Evolutionary conservation across 1,140 invertebrate species (phyloP), one percentile per base, ranked within the genome.

Genomic region (Chrysopa pallens): DNA sequence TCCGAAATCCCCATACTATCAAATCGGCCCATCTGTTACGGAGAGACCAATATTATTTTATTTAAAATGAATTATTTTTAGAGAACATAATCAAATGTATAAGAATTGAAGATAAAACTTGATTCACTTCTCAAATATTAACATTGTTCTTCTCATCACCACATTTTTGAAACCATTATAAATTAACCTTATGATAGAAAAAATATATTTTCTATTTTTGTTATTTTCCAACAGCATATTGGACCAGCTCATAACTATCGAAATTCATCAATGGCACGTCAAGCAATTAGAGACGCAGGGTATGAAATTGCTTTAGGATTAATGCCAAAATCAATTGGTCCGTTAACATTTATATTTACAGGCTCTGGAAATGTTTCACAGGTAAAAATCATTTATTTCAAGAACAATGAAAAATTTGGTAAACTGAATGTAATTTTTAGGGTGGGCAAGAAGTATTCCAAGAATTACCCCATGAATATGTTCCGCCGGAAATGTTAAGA

Each of bases 211-310:
- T n/a, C n/a, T n/a, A n/a, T n/a, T n/a, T 40, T 38, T 40, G 14
- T 15, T 36, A 31, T 47, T 50, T 48, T 47, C 39, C 44, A 55
- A n/a, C 54, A 88, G 83, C 91, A 99, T 56, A 90, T 99, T 48
- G 95, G 94, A 6, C 88, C 89, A 11, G 91, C 94, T 0, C 96
- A 99, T 55, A 98, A 98, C 61, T 99, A 99, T 64, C 70, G 92
- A 14, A 94, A 92, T 59, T 94, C 88, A 0, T 91, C 91, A 45
- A 96, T 96, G 87, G 94, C 94, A 0, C 72, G 87, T 23, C 94
- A 98, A 65, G 90, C 93, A 0, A 86, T 98, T 9, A 64, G 96
- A 38, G 96, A 98, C 61, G 89, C 89, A 29, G 96, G 95, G 0
- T 99, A 99, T 58, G 95, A 98, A 67, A 95, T 99, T 35, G 80